Base-by-base conservation (phyloP, 2,113 vertebrate genomes). In the Caretta caretta region DNA sequence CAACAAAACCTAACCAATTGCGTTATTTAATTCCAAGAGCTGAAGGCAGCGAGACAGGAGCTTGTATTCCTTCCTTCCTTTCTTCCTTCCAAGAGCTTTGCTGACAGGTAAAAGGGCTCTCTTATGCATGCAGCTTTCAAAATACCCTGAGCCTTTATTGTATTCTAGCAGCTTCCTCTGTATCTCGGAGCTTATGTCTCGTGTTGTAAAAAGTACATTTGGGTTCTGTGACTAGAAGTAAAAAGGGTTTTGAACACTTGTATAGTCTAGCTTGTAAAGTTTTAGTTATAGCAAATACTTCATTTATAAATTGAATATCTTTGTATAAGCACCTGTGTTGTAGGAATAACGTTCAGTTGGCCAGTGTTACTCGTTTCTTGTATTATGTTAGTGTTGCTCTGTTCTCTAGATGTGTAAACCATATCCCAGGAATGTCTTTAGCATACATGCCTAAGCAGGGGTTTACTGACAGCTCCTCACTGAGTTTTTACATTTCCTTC, bases 351-450 rank as follows among this genome's bases (percentile, higher is more conserved):
- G 5, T 38, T 5, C 48, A 5, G 25, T 5, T 54, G 65, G 65
- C n/a, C 11, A 2, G 27, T 8, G 8, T 31, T 1, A 3, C 25
- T 0, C 3, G 22, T 69, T 20, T 14, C 29, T 3, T 10, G 56
- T 8, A 48, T 13, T 14, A 20, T 46, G 5, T 69, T 38, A n/a
- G 22, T 4, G 1, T 75, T 1, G 22, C 53, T 38, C 57, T 12
- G 0, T 89, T 82, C 72, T 38, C 81, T 42, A 2, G 80, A 1
- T 24, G 14, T 3, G 8, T 59, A 35, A 92, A 49, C 49, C 14
- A 35, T 57, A 75, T n/a, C 51, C 29, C n/a, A 46, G 42, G 80
- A n/a, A 0, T 1, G 5, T 22, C 76, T 65, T 20, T 84, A 46
- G 59, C 57, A 80, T n/a, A 35, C 10, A 22, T 51, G 27, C 48